phyloP scores from a whole-genome alignment of 1,140 invertebrate genomes.

The Cyphomyrmex costatus region DNA sequence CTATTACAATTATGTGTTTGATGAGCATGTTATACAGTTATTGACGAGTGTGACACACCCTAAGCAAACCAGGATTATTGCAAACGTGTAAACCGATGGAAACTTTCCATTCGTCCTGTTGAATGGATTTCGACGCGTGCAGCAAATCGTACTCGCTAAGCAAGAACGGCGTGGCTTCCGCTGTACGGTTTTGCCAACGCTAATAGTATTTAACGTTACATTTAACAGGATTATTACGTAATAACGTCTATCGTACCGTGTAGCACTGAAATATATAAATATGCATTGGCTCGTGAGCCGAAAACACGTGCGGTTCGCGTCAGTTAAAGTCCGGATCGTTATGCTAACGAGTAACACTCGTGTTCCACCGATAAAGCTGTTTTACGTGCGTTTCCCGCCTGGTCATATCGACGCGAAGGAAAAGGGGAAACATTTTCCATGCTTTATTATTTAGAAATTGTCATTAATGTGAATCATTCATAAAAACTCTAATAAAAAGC shows the following conservation, averaged over 20 bases:
- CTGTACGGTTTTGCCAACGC: constrained; percentile 48
- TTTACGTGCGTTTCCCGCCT: constrained; percentile 13
- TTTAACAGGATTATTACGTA: constrained; percentile 78
- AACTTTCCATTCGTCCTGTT: constrained; percentile 43
- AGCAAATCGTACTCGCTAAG: constrained; percentile 43
- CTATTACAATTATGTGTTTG: constrained; percentile 14
- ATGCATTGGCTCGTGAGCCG: constrained; percentile 72
- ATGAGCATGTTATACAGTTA: neutral
- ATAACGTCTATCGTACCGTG: constrained; percentile 71
- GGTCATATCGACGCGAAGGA: neutral
- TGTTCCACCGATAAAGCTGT: constrained; percentile 59
- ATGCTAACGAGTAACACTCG: constrained; percentile 72
- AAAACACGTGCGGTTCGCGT: constrained; percentile 64
- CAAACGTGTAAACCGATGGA: constrained; percentile 40
- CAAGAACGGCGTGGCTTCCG: constrained; percentile 68
- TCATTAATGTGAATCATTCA: neutral
- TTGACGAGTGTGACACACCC: neutral
- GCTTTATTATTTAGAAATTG: constrained; percentile 37
- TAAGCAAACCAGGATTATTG: constrained; percentile 43
- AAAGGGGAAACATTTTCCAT: neutral
- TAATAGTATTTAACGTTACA: constrained; percentile 77
- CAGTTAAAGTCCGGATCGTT: constrained; percentile 67
- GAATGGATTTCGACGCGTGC: constrained; percentile 35
- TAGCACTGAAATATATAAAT: constrained; percentile 74
- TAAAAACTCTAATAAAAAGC: neutral